Evolutionary conservation across 2,797 vertebrate genomes (phyloP).

Genomic region (Pipistrellus kuhlii): DNA sequence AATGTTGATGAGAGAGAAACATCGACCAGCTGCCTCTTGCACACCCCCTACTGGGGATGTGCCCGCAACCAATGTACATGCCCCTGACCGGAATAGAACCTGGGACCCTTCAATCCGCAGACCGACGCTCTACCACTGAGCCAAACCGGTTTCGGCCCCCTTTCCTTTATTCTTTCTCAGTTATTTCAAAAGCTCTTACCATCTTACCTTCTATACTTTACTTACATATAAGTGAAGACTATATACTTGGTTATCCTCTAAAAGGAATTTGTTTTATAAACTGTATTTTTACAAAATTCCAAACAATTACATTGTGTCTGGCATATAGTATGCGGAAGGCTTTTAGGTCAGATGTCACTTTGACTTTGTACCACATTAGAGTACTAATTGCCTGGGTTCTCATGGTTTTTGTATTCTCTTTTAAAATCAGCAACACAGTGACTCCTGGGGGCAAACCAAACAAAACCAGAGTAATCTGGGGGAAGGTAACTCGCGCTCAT

Average conservation of each 20-base stretch:
- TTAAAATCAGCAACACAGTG: conserved; percentile 92
- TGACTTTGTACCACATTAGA: neutral
- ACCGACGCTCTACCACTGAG: too few species aligned
- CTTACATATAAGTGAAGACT: neutral
- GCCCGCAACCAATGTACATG: too few species aligned
- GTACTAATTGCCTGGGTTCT: neutral
- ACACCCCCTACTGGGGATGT: too few species aligned
- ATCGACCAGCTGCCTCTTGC: too few species aligned
- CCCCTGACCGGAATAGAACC: too few species aligned
- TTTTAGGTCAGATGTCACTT: neutral
- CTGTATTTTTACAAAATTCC: neutral
- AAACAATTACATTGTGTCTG: neutral
- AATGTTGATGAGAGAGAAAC: too few species aligned
- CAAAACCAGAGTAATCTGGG: conserved; percentile 98
- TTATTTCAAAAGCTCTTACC: neutral
- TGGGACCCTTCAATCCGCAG: too few species aligned
- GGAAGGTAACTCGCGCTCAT: conserved; percentile 96
- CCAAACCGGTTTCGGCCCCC: too few species aligned
- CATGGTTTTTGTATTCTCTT: neutral
- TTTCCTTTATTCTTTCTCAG: neutral
- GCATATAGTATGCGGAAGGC: neutral
- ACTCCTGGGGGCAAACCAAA: conserved; percentile 98
- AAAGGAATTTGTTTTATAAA: neutral
- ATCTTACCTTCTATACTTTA: neutral
- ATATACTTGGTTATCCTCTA: neutral